Conservation (phyloP, 2,797 vertebrate species). For the Pseudomugil tenellus region DNA sequence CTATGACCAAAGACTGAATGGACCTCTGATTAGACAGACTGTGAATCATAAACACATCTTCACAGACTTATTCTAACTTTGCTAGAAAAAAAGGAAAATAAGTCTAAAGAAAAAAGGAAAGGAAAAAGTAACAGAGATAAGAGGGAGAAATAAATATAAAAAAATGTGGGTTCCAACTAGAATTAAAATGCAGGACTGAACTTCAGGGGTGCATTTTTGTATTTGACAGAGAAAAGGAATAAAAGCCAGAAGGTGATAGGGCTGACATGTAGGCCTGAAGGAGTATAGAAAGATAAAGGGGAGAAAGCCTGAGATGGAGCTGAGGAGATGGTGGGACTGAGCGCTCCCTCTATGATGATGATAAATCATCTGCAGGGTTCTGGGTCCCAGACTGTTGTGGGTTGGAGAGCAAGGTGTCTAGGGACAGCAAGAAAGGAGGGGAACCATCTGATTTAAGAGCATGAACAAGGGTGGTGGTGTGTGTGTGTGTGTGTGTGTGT, state of each 20-base stretch:
- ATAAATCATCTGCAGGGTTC: constrained; percentile 70
- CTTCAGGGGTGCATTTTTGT: constrained; percentile 21
- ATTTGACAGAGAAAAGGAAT: constrained; percentile 29
- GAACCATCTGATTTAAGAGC: constrained; percentile 69
- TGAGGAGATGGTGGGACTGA: constrained; percentile 47
- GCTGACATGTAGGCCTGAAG: constrained; percentile 34
- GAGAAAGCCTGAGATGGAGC: constrained; percentile 50
- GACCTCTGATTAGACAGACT: constrained; percentile 24
- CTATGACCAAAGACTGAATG: constrained; percentile 41
- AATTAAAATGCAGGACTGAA: constrained; percentile 19
- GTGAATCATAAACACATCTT: constrained; percentile 39
- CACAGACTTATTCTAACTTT: constrained; percentile 20
- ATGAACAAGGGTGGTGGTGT: constrained; percentile 42
- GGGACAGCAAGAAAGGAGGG: constrained; percentile 57
- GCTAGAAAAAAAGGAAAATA: constrained; percentile 34
- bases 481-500: constrained; percentile 5
- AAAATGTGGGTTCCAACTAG: constrained; percentile 3
- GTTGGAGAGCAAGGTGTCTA: constrained; percentile 61
- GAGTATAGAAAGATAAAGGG: constrained; percentile 52
- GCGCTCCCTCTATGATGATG: constrained; percentile 34
- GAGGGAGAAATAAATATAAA: constrained; percentile 13
- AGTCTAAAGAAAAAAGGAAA: neutral
- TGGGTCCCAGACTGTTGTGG: constrained; percentile 52
- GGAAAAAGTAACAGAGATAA: constrained; percentile 22
- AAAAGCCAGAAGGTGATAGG: constrained; percentile 25